phyloP scores from a whole-genome alignment of 2,113 vertebrate genomes.

The Psettodes erumei region DNA sequence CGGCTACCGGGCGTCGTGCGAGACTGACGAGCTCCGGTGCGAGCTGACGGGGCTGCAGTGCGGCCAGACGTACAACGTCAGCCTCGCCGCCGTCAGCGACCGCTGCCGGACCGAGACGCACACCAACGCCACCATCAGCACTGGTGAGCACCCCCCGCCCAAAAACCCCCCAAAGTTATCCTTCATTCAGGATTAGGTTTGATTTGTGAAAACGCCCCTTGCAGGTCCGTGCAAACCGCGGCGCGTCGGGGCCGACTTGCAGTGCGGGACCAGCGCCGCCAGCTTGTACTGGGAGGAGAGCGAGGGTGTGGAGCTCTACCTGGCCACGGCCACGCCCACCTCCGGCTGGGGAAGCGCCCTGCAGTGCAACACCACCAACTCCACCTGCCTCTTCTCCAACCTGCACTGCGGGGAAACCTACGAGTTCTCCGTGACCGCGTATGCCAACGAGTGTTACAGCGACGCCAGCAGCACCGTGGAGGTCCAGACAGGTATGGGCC shows the following conservation, averaged over 20 bases:
- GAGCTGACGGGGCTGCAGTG: slow-evolving; percentile 73
- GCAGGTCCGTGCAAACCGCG: slow-evolving; percentile 81
- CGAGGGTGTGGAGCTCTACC: slow-evolving; percentile 68
- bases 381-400: slow-evolving; percentile 70
- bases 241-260: slow-evolving; percentile 70
- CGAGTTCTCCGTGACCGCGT: slow-evolving; percentile 70
- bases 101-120: slow-evolving; percentile 56
- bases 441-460: slow-evolving; percentile 66
- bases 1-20: slow-evolving; percentile 63
- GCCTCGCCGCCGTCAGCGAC: slow-evolving; percentile 60
- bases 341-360: slow-evolving; percentile 27
- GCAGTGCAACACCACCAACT: slow-evolving; percentile 75
- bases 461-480: slow-evolving; percentile 65
- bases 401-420: slow-evolving; percentile 79
- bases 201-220: background rate
- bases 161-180: too few species aligned
- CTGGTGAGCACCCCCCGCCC: too few species aligned
- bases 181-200: background rate
- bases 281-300: slow-evolving; percentile 75
- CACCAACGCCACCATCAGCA: slow-evolving; percentile 60
- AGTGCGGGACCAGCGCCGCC: slow-evolving; percentile 70
- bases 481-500: slow-evolving; percentile 75
- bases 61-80: slow-evolving; percentile 78
- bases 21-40: slow-evolving; percentile 60
- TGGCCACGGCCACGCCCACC: slow-evolving; percentile 69